These are phyloP conservation scores for Spodoptera litura DNA, from an alignment of 1,140 invertebrate genomes.

Conservation along the genomic window DNA sequence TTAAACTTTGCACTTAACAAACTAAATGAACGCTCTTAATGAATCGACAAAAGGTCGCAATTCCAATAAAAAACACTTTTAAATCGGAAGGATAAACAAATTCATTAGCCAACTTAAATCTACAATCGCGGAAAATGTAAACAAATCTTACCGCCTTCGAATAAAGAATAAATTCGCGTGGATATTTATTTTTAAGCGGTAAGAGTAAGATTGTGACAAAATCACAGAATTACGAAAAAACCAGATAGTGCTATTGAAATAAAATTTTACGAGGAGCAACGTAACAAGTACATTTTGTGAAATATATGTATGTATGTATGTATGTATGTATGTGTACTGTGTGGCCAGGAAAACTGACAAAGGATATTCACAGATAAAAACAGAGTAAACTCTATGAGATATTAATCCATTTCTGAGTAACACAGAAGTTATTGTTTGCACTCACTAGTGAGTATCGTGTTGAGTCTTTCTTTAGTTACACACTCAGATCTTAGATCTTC, in stretches of 20 bases:
- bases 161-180: conserved; percentile 1
- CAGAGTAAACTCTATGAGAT: too few species aligned
- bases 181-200: not conserved
- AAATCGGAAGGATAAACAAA: not conserved
- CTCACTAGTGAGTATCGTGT: too few species aligned
- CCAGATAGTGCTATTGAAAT: conserved; percentile 36
- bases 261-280: conserved; percentile 19
- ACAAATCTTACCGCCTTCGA: not conserved
- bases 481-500: too few species aligned
- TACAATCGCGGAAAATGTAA: not conserved
- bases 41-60: not conserved
- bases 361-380: too few species aligned
- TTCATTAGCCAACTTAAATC: not conserved
- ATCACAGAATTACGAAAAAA: conserved; percentile 38
- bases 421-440: too few species aligned
- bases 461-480: too few species aligned
- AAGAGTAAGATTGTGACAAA: conserved; percentile 13
- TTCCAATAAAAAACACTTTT: conserved; percentile 24
- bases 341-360: not conserved
- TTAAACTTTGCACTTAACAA: conserved; percentile 7
- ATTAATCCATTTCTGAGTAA: too few species aligned
- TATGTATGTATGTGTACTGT: conserved; percentile 8
- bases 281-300: conserved; percentile 24
- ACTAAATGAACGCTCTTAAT: conserved; percentile 14
- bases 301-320: not conserved